Conservation (phyloP, 1,140 invertebrate species). For the Ctenoplectra terminalis region DNA sequence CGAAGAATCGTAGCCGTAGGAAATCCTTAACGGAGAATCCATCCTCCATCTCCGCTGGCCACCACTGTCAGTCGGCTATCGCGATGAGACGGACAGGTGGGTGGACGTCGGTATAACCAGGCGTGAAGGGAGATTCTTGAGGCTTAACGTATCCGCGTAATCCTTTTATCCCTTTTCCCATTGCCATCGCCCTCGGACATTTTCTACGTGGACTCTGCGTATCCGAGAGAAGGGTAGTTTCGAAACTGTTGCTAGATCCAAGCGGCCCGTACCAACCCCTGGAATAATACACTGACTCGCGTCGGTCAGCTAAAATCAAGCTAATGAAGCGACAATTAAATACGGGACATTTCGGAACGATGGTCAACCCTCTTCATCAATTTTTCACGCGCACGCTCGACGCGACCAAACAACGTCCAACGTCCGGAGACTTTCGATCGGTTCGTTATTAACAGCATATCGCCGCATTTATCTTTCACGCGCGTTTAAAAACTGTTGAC, state of each 20-base stretch:
- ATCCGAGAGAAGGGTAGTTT: slow-evolving; percentile 9
- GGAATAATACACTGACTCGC: background rate
- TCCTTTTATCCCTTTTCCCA: slow-evolving; percentile 77
- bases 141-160: slow-evolving; percentile 77
- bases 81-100: slow-evolving; percentile 70
- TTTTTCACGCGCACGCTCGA: background rate
- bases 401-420: background rate
- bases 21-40: slow-evolving; percentile 61
- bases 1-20: slow-evolving; percentile 64
- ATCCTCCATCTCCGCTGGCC: slow-evolving; percentile 51
- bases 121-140: slow-evolving; percentile 70
- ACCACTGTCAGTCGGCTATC: slow-evolving; percentile 61
- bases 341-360: background rate
- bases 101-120: slow-evolving; percentile 68
- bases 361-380: background rate
- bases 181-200: slow-evolving; percentile 64
- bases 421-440: background rate
- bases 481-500: slow-evolving; percentile 35
- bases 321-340: slow-evolving; percentile 34
- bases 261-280: background rate
- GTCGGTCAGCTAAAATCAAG: background rate
- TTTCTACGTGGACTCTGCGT: slow-evolving; percentile 56
- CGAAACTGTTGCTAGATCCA: slow-evolving; percentile 41
- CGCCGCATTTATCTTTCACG: slow-evolving; percentile 5
- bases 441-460: slow-evolving; percentile 37